A percentile compares a stretch with the other conserved stretches of the same genome.
These are phyloP conservation scores for Baccha elongata DNA, from an alignment of 2,888 invertebrate species.

Conservation along the genomic window DNA sequence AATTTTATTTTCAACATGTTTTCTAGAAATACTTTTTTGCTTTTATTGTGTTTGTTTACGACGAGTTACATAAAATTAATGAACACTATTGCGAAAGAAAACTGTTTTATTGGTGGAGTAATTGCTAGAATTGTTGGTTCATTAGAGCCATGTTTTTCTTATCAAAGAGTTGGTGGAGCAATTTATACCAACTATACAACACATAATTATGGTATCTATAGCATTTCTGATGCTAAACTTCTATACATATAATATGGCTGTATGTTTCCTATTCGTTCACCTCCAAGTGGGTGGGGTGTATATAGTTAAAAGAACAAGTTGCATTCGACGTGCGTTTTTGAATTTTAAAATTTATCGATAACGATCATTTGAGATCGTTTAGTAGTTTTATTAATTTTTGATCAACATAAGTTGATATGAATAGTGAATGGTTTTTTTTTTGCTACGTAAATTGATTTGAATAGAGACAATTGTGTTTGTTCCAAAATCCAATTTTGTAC, in stretches of 20 bases:
- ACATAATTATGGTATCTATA: neutral
- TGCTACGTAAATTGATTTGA: too few species aligned
- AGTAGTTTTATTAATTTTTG: too few species aligned
- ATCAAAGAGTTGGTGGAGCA: constrained; percentile 31
- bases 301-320: constrained; percentile 37
- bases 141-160: constrained; percentile 62
- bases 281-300: constrained; percentile 43
- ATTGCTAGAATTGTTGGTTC: constrained; percentile 66
- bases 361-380: too few species aligned
- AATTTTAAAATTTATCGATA: constrained; percentile 37
- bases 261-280: neutral
- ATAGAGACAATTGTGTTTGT: too few species aligned
- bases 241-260: neutral
- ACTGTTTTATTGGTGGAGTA: constrained; percentile 59
- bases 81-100: constrained; percentile 40
- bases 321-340: constrained; percentile 24
- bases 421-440: too few species aligned
- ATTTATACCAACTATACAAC: neutral
- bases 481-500: too few species aligned
- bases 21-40: constrained; percentile 15
- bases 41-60: constrained; percentile 28
- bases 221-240: neutral
- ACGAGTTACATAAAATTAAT: constrained; percentile 43
- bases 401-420: too few species aligned
- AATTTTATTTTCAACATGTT: constrained; percentile 44